Conservation (phyloP, 2,797 vertebrate genomes). For the Phaenicophaeus curvirostris region DNA sequence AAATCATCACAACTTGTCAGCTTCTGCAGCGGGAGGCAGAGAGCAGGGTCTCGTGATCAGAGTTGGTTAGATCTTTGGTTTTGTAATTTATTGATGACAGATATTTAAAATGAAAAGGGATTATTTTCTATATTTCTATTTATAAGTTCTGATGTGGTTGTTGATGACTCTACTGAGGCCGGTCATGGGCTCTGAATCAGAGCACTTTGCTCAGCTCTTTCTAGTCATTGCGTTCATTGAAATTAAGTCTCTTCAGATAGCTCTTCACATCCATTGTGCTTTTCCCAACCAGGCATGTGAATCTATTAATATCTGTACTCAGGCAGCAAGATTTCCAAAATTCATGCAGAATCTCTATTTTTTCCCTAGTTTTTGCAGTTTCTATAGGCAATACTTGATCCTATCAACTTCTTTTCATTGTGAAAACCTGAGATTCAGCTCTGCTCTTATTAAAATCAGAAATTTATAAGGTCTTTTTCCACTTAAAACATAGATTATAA, state of each 20-base stretch:
- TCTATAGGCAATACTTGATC: neutral
- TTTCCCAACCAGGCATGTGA: neutral
- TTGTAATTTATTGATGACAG: neutral
- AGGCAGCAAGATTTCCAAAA: neutral
- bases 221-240: neutral
- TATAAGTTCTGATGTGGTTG: neutral
- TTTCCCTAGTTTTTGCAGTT: neutral
- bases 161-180: neutral
- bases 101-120: neutral
- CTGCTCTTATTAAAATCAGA: neutral
- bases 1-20: constrained; percentile 12
- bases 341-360: neutral
- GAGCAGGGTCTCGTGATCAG: neutral
- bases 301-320: constrained; percentile 12
- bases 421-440: neutral
- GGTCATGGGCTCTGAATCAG: neutral
- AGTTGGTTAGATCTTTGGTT: neutral
- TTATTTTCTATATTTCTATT: neutral
- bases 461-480: neutral
- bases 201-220: constrained; percentile 15
- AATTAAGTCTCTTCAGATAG: constrained; percentile 19
- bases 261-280: neutral
- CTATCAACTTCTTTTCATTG: neutral
- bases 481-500: neutral
- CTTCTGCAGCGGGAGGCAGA: neutral